phyloP scores from a whole-genome alignment of 1,140 invertebrate species.

The Conus ventricosus region DNA sequence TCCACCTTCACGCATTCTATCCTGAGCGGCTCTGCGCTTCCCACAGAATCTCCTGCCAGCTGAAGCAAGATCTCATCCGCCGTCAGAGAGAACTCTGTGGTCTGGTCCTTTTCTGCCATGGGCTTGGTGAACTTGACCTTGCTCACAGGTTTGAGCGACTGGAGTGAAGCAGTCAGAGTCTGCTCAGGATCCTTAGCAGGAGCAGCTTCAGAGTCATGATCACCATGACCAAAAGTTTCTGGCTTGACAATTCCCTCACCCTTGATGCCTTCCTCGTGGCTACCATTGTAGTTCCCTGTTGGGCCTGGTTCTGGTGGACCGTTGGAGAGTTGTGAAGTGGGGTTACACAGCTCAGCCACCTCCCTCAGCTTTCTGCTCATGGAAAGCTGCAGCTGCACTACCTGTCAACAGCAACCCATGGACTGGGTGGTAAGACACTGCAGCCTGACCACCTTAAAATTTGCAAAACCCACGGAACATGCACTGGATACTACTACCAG shows the following conservation, averaged over 20 bases:
- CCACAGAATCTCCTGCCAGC: constrained; percentile 40
- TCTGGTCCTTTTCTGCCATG: neutral
- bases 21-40: neutral
- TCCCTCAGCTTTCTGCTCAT: constrained; percentile 22
- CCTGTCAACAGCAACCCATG: constrained; percentile 1
- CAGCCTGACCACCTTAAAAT: too few relatives aligned
- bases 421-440: too few relatives aligned
- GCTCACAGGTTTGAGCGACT: neutral
- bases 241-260: neutral
- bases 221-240: neutral
- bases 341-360: constrained; percentile 23
- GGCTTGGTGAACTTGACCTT: constrained; percentile 22
- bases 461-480: too few relatives aligned
- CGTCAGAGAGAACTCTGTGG: constrained; percentile 5
- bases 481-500: too few relatives aligned
- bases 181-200: neutral
- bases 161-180: neutral
- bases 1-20: constrained; percentile 42
- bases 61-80: constrained; percentile 56
- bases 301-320: neutral
- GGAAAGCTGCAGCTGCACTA: constrained; percentile 33
- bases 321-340: neutral
- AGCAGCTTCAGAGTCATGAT: neutral
- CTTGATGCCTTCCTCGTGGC: neutral
- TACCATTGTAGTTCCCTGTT: neutral